Evolutionary conservation across 2,888 invertebrate genomes (phyloP).

Genomic region (Heteromyza rotundicornis): DNA sequence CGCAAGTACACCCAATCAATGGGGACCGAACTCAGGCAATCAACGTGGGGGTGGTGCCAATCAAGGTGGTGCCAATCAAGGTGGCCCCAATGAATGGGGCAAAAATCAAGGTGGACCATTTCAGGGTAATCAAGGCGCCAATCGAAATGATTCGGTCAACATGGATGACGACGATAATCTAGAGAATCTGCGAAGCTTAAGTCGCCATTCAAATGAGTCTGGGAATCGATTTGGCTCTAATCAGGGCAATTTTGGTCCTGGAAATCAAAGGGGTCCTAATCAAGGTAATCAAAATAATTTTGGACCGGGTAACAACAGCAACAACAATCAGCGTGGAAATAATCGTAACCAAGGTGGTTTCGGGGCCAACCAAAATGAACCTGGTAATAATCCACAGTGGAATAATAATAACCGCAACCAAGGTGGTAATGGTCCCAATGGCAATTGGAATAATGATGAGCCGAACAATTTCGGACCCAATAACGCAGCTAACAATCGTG

Average conservation of each 20-base stretch:
- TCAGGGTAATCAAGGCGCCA: conserved; percentile 6
- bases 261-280: neutral
- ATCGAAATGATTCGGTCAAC: conserved; percentile 9
- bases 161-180: conserved; percentile 12
- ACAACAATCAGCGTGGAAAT: conserved; percentile 18
- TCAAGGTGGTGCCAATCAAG: neutral
- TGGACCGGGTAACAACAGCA: conserved; percentile 9
- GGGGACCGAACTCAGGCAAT: conserved; percentile 15
- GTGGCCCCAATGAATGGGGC: neutral
- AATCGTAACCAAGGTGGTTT: conserved; percentile 6
- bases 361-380: conserved; percentile 17
- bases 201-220: no score
- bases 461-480: conserved; percentile 16
- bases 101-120: neutral
- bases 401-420: conserved; percentile 14
- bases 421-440: conserved; percentile 23
- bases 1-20: neutral
- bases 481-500: conserved; percentile 4
- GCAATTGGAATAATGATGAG: conserved; percentile 16
- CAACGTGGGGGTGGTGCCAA: neutral
- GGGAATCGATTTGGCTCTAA: neutral
- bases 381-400: conserved; percentile 12
- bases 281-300: conserved; percentile 5
- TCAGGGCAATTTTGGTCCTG: neutral
- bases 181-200: no score